These are phyloP conservation scores for Acropora yongei DNA, from an alignment of 64 coral and sea anemone species.

Conservation along the genomic window DNA sequence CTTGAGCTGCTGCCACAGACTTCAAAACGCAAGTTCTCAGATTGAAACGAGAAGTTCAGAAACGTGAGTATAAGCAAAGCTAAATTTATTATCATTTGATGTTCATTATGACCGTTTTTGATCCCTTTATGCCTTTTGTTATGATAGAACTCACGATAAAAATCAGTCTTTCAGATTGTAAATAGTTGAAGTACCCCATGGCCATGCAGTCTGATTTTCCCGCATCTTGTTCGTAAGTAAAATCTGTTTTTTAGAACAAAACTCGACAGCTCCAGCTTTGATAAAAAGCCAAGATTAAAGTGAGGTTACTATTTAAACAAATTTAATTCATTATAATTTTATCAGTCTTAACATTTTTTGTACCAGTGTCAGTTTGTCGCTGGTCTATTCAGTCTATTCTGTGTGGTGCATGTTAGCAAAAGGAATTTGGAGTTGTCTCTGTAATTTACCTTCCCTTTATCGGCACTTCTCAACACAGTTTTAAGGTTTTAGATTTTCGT, in stretches of 20 bases:
- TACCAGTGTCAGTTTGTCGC: conserved; percentile 22
- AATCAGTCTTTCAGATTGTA: conserved; percentile 49
- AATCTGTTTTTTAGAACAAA: conserved; percentile 47
- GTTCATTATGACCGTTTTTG: conserved; percentile 8
- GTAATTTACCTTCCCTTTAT: conserved; percentile 47
- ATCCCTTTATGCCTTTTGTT: conserved; percentile 43
- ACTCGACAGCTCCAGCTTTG: conserved; percentile 55
- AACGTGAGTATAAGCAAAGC: too few relatives aligned
- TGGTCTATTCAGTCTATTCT: conserved; percentile 14
- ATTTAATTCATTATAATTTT: conserved; percentile 28
- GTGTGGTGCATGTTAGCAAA: conserved; percentile 31
- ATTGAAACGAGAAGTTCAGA: too few relatives aligned
- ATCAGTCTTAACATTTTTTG: conserved; percentile 34
- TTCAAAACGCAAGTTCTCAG: too few relatives aligned
- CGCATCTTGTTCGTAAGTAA: conserved; percentile 52
- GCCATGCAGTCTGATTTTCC: conserved; percentile 35
- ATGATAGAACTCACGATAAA: conserved; percentile 50
- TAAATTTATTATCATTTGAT: too few relatives aligned
- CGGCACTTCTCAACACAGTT: conserved; percentile 33
- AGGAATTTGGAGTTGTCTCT: conserved; percentile 11
- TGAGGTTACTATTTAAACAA: conserved; percentile 46
- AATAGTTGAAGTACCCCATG: conserved; percentile 19
- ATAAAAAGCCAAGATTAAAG: conserved; percentile 47
- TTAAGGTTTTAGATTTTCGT: background rate
- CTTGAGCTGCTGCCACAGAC: too few relatives aligned